Evolutionary conservation across 1,140 invertebrate genomes (phyloP), one percentile per base, ranked within the genome.

Genomic region (Meloidogyne hapla): DNA sequence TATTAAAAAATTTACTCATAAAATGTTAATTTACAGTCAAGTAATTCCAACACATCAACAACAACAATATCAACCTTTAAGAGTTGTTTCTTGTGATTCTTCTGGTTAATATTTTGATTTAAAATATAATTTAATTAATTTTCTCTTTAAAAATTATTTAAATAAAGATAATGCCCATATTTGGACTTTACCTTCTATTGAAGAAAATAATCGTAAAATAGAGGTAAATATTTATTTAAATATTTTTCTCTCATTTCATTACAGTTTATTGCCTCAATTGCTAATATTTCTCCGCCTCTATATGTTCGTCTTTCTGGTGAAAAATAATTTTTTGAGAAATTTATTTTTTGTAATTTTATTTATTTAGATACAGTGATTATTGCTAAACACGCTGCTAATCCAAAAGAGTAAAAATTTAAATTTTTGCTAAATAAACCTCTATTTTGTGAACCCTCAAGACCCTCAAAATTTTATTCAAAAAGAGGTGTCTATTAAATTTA

Each of bases 321-420:
- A n/a, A 8, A n/a, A 5, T n/a, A n/a, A 6, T 56, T n/a, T n/a
- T 56, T n/a, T 8, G 12, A 33, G 9, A 33, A 42, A 42, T n/a
- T 5, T n/a, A n/a, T n/a, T 56, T 56, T 56, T 56, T 56, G 8
- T 8, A 56, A 8, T 15, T n/a, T 6, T 15, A 15, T 45, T 15
- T 45, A 12, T 8, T 48, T 56, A 42, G 81, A 83, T 76, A 75
- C 71, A 9, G 66, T 80, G 12, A 45, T 83, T 15, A 74, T 83
- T 61, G 80, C 67, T 33, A 77, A 83, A 45, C 76, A 83, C 42
- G 13, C 81, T 21, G 48, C 62, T 6, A 83, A 83, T 45, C 48
- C 62, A 6, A 83, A 83, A 81, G 83, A 83, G 83, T 84, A 75
- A 23, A 33, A 33, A 33, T 33, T 6, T 6, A 33, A 33, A 6